phyloP scores from a whole-genome alignment of 64 coral and sea anemone species.

The Pocillopora verrucosa region DNA sequence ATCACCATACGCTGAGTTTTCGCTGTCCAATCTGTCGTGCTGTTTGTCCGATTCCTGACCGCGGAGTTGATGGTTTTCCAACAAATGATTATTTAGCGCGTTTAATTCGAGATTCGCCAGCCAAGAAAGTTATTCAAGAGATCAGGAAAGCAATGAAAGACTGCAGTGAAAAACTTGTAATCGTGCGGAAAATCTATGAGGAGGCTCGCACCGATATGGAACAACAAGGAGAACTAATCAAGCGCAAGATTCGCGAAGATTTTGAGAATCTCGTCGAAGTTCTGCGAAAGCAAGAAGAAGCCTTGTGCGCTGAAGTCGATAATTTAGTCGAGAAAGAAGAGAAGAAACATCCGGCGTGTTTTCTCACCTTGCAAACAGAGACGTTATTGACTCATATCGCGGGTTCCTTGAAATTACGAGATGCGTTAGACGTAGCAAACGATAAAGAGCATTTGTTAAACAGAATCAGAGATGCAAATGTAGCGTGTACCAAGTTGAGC shows the following conservation, averaged over 20 bases:
- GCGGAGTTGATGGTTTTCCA: slow-evolving; percentile 48
- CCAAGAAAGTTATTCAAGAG: slow-evolving; percentile 62
- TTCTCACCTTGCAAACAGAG: slow-evolving; percentile 45
- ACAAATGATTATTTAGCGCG: slow-evolving; percentile 40
- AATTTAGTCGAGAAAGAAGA: slow-evolving; percentile 51
- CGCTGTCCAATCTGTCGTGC: slow-evolving; percentile 71
- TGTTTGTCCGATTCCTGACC: slow-evolving; percentile 35
- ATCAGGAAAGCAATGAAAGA: slow-evolving; percentile 54
- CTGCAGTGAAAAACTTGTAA: slow-evolving; percentile 38
- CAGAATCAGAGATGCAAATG: slow-evolving; percentile 60
- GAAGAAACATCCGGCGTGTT: slow-evolving; percentile 35
- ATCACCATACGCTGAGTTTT: slow-evolving; percentile 17
- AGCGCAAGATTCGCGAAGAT: slow-evolving; percentile 62
- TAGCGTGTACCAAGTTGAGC: slow-evolving; percentile 39
- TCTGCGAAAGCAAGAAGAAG: slow-evolving; percentile 67
- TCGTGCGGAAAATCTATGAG: slow-evolving; percentile 38
- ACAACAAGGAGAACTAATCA: slow-evolving; percentile 40
- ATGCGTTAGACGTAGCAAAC: slow-evolving; percentile 36
- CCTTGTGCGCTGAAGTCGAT: slow-evolving; percentile 58
- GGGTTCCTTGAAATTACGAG: slow-evolving; percentile 54
- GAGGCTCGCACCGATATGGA: slow-evolving; percentile 27
- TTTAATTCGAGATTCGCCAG: slow-evolving; percentile 60
- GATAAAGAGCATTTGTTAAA: slow-evolving; percentile 65
- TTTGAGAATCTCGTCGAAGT: slow-evolving; percentile 70
- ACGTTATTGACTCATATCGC: slow-evolving; percentile 47